Percentiles rank a stretch among this genome's conserved stretches.
Conservation (phyloP, 2,113 vertebrate genomes). For the Vulpes lagopus region DNA sequence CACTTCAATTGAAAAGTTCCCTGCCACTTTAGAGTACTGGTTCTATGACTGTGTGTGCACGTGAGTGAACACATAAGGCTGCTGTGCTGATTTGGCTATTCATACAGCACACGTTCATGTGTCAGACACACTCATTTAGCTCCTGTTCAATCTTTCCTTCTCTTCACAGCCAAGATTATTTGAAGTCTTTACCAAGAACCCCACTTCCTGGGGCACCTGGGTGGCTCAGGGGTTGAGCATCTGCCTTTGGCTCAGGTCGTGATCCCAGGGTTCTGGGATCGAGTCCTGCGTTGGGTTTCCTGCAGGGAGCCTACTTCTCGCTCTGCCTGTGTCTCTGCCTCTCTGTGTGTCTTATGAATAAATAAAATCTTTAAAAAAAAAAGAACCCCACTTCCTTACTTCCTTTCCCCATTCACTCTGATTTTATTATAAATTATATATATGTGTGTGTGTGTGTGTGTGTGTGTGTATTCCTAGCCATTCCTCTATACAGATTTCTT, state of each 20-base stretch:
- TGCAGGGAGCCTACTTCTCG: too few relatives aligned
- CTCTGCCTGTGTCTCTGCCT: too few relatives aligned
- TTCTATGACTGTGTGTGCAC: not conserved
- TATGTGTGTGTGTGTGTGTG: not conserved
- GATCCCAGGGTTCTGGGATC: too few relatives aligned
- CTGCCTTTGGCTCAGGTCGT: too few relatives aligned
- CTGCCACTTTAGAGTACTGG: not conserved
- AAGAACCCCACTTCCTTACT: not conserved
- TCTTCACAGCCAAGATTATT: not conserved
- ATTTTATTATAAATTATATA: conserved; percentile 5
- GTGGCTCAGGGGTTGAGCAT: too few relatives aligned
- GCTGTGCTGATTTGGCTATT: not conserved
- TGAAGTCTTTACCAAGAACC: not conserved
- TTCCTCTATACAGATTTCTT: not conserved
- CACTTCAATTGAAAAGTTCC: not conserved
- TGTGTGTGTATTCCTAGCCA: not conserved
- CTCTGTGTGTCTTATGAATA: too few relatives aligned
- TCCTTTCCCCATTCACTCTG: not conserved
- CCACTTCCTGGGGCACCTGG: not conserved
- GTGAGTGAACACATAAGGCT: not conserved
- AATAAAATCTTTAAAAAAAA: too few relatives aligned
- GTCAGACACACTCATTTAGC: not conserved
- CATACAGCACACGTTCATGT: not conserved
- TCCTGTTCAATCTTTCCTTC: not conserved
- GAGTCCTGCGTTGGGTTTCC: too few relatives aligned